Conservation (phyloP, 2,888 invertebrate species). For the Aphrophora alni region DNA sequence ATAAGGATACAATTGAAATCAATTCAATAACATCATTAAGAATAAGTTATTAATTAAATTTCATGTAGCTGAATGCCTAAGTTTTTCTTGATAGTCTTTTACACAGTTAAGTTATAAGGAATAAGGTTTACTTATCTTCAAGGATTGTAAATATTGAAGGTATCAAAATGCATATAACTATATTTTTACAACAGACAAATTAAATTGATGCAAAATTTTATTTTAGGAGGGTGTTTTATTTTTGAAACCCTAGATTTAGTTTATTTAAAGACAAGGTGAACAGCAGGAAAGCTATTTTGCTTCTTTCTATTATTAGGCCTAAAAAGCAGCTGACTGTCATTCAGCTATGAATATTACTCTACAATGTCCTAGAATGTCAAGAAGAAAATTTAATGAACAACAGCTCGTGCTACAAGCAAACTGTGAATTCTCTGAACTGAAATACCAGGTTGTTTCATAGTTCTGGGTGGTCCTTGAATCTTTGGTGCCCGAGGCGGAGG, state of each 20-base stretch:
- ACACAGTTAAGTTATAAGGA: too few species aligned
- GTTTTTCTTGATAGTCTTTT: too few species aligned
- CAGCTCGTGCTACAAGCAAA: neutral
- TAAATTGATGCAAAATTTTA: too few species aligned
- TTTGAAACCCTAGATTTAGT: too few species aligned
- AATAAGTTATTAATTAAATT: too few species aligned
- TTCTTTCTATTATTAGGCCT: neutral
- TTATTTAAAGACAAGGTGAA: too few species aligned
- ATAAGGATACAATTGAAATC: too few species aligned
- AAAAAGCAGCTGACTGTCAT: neutral
- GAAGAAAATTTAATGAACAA: neutral
- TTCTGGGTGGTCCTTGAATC: conserved; percentile 20
- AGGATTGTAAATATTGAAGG: neutral
- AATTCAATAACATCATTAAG: too few species aligned
- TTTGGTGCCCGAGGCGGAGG: conserved; percentile 55
- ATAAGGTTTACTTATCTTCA: too few species aligned
- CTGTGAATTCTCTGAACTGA: neutral
- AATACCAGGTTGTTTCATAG: neutral
- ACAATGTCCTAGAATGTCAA: neutral
- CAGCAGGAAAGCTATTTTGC: too few species aligned
- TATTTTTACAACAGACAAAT: neutral
- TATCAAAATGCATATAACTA: neutral
- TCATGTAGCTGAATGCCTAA: too few species aligned
- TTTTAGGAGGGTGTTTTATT: too few species aligned
- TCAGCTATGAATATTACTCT: neutral